A percentile compares a stretch with the other conserved stretches of the same genome.
Conservation (phyloP, 2,797 vertebrate genomes). For the Mallotus villosus region DNA sequence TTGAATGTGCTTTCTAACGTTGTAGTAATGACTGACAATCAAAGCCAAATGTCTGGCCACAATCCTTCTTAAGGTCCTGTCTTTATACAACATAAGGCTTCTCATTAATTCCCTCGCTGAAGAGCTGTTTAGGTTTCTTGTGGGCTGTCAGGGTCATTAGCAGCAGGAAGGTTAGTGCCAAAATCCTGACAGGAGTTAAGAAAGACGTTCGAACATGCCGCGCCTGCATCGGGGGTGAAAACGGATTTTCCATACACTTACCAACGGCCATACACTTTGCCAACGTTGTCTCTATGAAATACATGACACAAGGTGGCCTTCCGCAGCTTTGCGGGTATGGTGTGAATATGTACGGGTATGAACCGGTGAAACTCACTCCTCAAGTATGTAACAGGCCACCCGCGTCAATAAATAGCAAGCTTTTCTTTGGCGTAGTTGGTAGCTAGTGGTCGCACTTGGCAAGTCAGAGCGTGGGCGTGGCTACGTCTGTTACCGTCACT, state of each 20-base stretch:
- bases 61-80: constrained; percentile 53
- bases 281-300: constrained; percentile 5
- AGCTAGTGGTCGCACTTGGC: no score
- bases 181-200: constrained; percentile 45
- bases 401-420: no score
- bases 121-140: constrained; percentile 54
- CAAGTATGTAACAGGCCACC: no score
- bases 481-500: no score
- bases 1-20: constrained; percentile 57
- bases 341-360: no score
- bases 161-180: constrained; percentile 52
- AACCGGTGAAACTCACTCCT: no score
- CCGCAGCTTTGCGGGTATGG: no score
- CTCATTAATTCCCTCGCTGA: constrained; percentile 36
- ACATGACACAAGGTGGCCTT: no score
- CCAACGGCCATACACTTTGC: no score
- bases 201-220: constrained; percentile 37
- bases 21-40: constrained; percentile 21
- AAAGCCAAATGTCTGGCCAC: constrained; percentile 36
- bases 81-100: constrained; percentile 51
- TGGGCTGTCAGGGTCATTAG: constrained; percentile 38
- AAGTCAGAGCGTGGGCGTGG: no score
- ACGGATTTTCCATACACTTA: constrained; percentile 50
- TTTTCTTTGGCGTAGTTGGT: no score
- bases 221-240: constrained; percentile 45